phyloP scores from a whole-genome alignment of 1,140 invertebrate genomes.

The Leguminivora glycinivorella region DNA sequence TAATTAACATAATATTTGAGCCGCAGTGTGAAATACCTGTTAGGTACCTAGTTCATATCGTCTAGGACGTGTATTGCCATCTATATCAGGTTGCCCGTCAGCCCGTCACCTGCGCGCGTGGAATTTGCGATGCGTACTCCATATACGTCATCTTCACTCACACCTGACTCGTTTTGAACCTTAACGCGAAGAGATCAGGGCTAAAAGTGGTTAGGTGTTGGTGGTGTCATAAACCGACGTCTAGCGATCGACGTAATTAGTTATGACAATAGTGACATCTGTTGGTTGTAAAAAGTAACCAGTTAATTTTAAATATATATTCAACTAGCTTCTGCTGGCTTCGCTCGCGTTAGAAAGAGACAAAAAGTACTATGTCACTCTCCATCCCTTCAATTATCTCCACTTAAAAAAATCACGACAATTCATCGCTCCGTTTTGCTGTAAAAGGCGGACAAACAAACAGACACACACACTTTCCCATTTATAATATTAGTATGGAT shows the following conservation, averaged over 20 bases:
- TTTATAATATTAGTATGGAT: no score
- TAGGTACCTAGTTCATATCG: no score
- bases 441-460: no score
- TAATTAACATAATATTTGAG: background rate
- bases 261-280: background rate
- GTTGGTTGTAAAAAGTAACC: no score
- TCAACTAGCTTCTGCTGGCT: no score
- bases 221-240: background rate
- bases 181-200: background rate
- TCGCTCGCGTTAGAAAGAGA: no score
- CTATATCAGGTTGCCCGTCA: background rate
- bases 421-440: no score
- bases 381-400: no score
- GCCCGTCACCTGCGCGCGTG: background rate
- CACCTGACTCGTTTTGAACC: background rate
- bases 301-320: no score
- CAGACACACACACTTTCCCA: no score
- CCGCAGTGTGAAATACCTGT: background rate
- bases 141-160: background rate
- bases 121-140: background rate
- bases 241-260: background rate
- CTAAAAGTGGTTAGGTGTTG: background rate
- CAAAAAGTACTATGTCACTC: no score
- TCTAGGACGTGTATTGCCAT: background rate
- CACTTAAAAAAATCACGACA: no score